phyloP scores from a whole-genome alignment of 2,113 vertebrate species.

The Coturnix japonica region DNA sequence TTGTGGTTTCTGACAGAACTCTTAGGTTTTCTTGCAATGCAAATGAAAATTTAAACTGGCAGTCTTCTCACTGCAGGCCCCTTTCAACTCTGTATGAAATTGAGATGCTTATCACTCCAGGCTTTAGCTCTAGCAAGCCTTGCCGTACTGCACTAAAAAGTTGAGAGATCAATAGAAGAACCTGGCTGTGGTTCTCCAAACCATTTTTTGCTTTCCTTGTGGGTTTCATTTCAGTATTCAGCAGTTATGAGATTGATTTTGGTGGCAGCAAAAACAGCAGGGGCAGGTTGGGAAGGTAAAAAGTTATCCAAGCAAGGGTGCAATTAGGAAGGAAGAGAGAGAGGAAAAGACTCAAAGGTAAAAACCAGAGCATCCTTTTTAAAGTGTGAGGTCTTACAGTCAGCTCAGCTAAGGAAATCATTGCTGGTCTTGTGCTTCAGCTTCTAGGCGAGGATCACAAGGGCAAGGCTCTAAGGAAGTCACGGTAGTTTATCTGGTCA shows the following conservation, averaged over 20 bases:
- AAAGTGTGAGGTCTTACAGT: not conserved
- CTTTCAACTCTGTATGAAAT: not conserved
- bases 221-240: not conserved
- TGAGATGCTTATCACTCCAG: not conserved
- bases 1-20: not conserved
- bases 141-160: not conserved
- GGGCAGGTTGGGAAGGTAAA: not conserved
- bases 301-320: not conserved
- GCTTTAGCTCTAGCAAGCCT: not conserved
- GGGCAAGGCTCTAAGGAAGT: conserved; percentile 75
- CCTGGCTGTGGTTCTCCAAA: not conserved
- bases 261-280: not conserved
- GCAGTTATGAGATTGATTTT: not conserved
- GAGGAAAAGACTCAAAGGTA: not conserved
- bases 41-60: not conserved
- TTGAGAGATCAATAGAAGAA: not conserved
- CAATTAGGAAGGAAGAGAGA: not conserved
- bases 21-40: not conserved
- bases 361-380: not conserved
- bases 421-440: not conserved
- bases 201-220: not conserved
- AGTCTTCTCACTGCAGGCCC: not conserved
- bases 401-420: not conserved
- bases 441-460: conserved; percentile 23
- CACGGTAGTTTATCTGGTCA: conserved; percentile 70